Base-by-base conservation (phyloP, 2,113 vertebrate species). In the Pristiophorus japonicus region DNA sequence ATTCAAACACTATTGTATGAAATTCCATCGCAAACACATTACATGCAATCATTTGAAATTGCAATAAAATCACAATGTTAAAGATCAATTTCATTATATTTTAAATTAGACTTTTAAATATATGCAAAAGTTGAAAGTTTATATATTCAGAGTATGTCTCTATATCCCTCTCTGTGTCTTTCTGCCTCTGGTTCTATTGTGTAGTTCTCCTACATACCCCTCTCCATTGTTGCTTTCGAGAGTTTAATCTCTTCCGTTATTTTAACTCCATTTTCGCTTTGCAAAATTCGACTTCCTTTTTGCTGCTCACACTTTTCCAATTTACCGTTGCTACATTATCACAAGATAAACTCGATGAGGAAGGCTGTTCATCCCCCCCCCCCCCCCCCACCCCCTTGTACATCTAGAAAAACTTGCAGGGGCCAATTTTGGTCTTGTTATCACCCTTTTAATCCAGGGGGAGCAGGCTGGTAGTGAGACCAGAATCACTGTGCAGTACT, bases 1-100 rank as follows among this genome's bases (percentile, higher is more conserved):
- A 63, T 92, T 92, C 59, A 22, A 63, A 65, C 88, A 59, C 85
- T 92, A 92, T 92, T 92, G 65, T 65, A 65, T 45, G 62, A 92
- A 92, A 62, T n/a, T 92, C 88, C 59, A 92, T 92, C 18, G 59
- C 88, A 92, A 92, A 92, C 88, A 92, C 59, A 92, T 92, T 92
- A 92, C 63, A 92, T 63, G 88, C n/a, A 92, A 92, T 92, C 88
- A 92, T 92, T 92, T 92, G 88, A 92, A 92, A 92, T 65, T 65
- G 88, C 55, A 92, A 92, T 92, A 63, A 92, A 92, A 92, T 92
- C 59, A 92, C 88, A 92, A 65, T 92, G 88, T 63, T 63, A 92
- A 92, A 38, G 59, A 92, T 92, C 88, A 92, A 22, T 92, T 92
- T 92, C 59, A 92, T 65, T 92, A 62, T 63, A 92, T 92, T 92